Evolutionary conservation across 2,797 vertebrate species (phyloP).

Genomic region (Trichosurus vulpecula): DNA sequence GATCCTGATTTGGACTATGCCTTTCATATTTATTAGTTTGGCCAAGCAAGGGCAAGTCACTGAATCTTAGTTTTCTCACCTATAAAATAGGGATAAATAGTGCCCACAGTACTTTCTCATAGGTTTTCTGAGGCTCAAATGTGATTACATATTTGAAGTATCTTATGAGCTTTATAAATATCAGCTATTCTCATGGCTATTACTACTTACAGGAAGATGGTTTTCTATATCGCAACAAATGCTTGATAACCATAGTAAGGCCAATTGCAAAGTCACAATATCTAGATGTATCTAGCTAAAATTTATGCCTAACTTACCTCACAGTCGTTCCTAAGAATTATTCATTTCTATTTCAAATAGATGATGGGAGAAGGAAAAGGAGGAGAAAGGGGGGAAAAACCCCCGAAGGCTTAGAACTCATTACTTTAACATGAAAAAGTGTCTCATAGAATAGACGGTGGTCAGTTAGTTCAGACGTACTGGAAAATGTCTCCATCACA

Average conservation of each 20-base stretch:
- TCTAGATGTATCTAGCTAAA: conserved; percentile 1
- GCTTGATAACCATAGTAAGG: background rate
- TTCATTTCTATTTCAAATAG: background rate
- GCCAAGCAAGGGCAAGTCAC: background rate
- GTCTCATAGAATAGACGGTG: background rate
- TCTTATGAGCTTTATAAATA: background rate
- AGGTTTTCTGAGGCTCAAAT: background rate
- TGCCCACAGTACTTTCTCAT: background rate
- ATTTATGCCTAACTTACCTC: conserved; percentile 21
- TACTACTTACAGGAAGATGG: background rate
- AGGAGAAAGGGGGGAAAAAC: background rate
- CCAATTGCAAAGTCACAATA: background rate
- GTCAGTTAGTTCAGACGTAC: background rate
- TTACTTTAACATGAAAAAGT: background rate
- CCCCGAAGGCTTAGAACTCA: background rate
- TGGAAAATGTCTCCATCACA: background rate
- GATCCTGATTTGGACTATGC: background rate
- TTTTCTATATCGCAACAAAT: conserved; percentile 11
- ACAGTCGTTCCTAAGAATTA: conserved; percentile 12
- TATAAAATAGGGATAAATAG: background rate
- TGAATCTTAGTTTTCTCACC: background rate
- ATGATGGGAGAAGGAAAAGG: background rate
- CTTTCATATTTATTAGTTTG: background rate
- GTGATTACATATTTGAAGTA: background rate
- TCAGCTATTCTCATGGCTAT: background rate